Base-by-base conservation (phyloP, 92 coral and sea anemone species). In the Meandrina meandrites region DNA sequence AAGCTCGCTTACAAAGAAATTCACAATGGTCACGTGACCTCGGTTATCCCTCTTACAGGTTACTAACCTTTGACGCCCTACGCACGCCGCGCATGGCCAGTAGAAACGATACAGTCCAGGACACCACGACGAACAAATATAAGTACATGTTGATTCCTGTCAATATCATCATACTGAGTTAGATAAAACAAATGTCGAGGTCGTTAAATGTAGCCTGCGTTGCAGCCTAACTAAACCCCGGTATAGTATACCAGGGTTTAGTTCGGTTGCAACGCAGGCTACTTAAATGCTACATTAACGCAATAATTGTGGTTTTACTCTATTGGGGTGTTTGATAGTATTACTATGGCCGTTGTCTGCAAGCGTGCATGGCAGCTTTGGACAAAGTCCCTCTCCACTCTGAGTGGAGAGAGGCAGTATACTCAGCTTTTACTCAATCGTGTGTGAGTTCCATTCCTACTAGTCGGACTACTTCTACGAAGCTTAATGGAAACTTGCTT, bases 61-160 rank as follows among this genome's bases (percentile, higher is more conserved):
- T 64, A 54, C 88, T 11, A 78, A 97, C 99, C 98, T 86, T 93
- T 50, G 98, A 92, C 0, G 95, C 80, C 71, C 83, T 56, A 68
- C 95, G 90, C n/a, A 95, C 50, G 22, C 92, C 92, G 13, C 91
- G 93, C 99, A 97, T 97, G 81, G 81, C 79, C 36, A 96, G 88
- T 32, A 97, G 84, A 91, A 94, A 97, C 45, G 95, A 91, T 11
- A 91, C 47, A 8, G 91, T 79, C 99, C 99, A 97, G 14, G 96
- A 83, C n/a, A 87, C 53, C 34, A 93, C 77, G 36, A 96, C 80
- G 57, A 95, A 94, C 62, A 94, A 88, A 60, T 88, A 96, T 86
- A 96, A 70, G 74, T 92, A 90, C 94, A 96, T 92, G 84, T 92
- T 96, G 78, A 96, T 78, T 34, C 93, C 99, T 96, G 86, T 66